Evolutionary conservation across 2,797 vertebrate genomes (phyloP), one percentile per base, ranked within the genome.

Genomic region (Tapera naevia): DNA sequence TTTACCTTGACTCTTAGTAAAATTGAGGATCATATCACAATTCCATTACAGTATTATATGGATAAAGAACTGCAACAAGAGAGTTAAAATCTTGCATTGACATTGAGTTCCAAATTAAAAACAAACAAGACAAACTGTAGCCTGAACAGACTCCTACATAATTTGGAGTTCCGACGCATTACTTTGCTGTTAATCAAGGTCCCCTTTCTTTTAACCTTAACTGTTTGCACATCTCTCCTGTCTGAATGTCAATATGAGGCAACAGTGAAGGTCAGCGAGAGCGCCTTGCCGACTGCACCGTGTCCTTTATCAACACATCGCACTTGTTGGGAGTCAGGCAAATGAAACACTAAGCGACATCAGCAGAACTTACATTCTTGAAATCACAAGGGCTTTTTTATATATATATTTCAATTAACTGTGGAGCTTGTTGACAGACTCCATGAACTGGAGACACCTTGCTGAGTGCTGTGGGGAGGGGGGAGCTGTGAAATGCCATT

Each of bases 121-220:
- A 88, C 87, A 96, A 95, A 94, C 83, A 96, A 84, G 71, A 88
- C 61, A 71, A 88, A 75, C 9, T 83, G 79, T 27, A 79, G 76
- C 78, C 75, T 66, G 91, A 69, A 73, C 13, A 22, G 71, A 71
- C 86, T 94, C 79, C 86, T 67, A 84, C 70, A 83, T 92, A 88
- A 95, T 95, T 95, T 95, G 93, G 95, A 86, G 95, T 94, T 97
- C 93, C 23, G 7, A 91, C 94, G 95, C 86, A 92, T 92, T 94
- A 78, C 89, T 94, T 84, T 64, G 81, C 88, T 96, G 95, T 92
- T 97, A 97, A 95, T 97, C 94, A 94, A 96, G 97, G 93, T 96
- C 85, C 66, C 87, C 95, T 96, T 96, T 80, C 89, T 73, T 94
- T 88, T 96, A 89, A 95, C 92, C 95, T 92, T 86, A 74, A 85